Evolutionary conservation across 2,797 vertebrate genomes (phyloP).

Genomic region (Monodelphis domestica): DNA sequence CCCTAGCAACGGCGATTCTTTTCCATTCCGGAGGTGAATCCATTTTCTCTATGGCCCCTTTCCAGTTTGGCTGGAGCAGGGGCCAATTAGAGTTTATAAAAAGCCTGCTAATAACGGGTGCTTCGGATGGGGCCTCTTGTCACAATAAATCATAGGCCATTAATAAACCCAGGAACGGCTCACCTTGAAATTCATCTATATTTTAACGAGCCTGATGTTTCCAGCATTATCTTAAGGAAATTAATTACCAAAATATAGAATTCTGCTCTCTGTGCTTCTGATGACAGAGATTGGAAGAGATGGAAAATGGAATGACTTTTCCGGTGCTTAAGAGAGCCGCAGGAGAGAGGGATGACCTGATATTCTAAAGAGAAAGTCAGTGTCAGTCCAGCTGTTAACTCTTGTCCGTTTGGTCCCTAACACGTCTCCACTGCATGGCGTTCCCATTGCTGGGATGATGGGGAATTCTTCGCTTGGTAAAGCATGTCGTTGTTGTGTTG

Average conservation of each 20-base stretch:
- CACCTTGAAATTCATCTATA: constrained; percentile 88
- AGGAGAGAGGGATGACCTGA: constrained; percentile 58
- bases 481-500: background rate
- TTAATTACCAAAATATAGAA: constrained; percentile 86
- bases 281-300: constrained; percentile 75
- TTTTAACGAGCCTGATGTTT: constrained; percentile 85
- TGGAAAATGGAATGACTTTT: constrained; percentile 70
- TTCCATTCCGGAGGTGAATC: constrained; percentile 64
- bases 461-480: background rate
- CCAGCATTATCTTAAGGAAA: constrained; percentile 88
- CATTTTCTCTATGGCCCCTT: constrained; percentile 74
- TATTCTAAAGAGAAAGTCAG: constrained; percentile 62
- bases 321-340: constrained; percentile 53
- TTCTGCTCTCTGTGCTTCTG: constrained; percentile 73
- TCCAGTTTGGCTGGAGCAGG: constrained; percentile 77
- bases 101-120: constrained; percentile 80
- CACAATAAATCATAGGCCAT: constrained; percentile 84
- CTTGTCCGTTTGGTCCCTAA: no score
- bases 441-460: background rate
- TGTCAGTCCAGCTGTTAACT: constrained; percentile 60
- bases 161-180: constrained; percentile 83
- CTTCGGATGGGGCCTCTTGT: constrained; percentile 83
- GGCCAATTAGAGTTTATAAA: constrained; percentile 83
- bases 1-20: constrained; percentile 36
- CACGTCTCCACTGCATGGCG: background rate